These are phyloP conservation scores for Mesochorus sp. DNA, from an alignment of 2,888 invertebrate species.

Conservation along the genomic window DNA sequence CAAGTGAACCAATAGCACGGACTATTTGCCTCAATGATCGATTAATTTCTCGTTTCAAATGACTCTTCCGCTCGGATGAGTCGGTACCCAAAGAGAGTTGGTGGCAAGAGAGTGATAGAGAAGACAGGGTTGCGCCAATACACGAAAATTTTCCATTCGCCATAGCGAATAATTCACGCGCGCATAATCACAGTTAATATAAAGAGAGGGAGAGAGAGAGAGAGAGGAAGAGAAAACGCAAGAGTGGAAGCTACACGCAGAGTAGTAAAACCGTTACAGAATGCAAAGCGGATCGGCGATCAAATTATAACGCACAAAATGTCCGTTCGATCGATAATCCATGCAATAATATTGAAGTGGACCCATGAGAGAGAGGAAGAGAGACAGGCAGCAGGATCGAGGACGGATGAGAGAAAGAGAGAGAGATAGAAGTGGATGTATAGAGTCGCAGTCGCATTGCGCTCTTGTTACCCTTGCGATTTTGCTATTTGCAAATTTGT, in stretches of 20 bases:
- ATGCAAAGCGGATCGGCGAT: conserved; percentile 36
- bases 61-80: neutral
- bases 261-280: conserved; percentile 28
- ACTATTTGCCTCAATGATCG: conserved; percentile 25
- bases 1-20: conserved; percentile 8
- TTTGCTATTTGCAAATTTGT: conserved; percentile 51
- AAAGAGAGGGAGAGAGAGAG: neutral
- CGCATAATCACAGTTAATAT: neutral
- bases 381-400: neutral
- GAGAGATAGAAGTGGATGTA: neutral
- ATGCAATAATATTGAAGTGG: conserved; percentile 33
- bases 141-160: conserved; percentile 3
- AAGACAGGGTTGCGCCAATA: neutral
- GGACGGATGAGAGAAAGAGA: neutral
- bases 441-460: conserved; percentile 2
- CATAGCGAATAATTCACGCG: neutral
- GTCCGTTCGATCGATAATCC: conserved; percentile 61
- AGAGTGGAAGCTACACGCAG: neutral
- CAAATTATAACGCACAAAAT: conserved; percentile 63
- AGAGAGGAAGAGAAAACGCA: neutral
- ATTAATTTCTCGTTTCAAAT: conserved; percentile 51
- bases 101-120: neutral
- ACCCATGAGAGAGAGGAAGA: neutral
- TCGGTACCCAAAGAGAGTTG: conserved; percentile 9
- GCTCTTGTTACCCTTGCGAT: conserved; percentile 24